These are phyloP conservation scores for Diplolepis rosae DNA, from an alignment of 2,888 invertebrate species.

Conservation along the genomic window DNA sequence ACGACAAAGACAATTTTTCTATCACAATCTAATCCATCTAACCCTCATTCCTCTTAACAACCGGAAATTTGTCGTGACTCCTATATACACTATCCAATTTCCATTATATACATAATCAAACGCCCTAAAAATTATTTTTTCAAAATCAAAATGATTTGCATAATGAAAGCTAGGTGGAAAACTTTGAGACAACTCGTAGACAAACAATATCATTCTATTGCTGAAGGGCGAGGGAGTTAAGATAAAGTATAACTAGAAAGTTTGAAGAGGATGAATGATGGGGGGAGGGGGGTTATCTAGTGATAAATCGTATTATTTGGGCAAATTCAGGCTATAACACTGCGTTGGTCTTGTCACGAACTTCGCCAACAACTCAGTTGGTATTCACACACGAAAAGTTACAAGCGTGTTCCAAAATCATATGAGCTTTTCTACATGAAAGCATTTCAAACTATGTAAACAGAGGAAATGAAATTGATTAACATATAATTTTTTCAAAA, in stretches of 20 bases:
- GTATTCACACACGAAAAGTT: not conserved
- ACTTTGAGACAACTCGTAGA: not conserved
- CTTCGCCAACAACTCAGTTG: conserved; percentile 34
- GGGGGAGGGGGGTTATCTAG: conserved; percentile 6
- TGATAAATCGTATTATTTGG: conserved; percentile 62
- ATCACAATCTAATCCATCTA: too few relatives aligned
- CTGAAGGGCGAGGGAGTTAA: conserved; percentile 14
- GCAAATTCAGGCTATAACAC: conserved; percentile 53
- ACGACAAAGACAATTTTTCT: too few relatives aligned
- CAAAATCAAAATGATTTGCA: too few relatives aligned
- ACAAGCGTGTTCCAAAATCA: not conserved
- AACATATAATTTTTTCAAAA: too few relatives aligned
- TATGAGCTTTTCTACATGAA: not conserved
- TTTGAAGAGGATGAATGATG: not conserved
- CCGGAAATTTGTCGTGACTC: too few relatives aligned
- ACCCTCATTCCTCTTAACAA: too few relatives aligned
- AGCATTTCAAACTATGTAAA: not conserved
- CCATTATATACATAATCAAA: too few relatives aligned
- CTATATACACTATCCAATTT: too few relatives aligned
- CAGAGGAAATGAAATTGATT: not conserved
- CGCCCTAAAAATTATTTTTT: too few relatives aligned
- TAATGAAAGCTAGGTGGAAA: not conserved
- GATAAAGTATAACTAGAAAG: conserved; percentile 1
- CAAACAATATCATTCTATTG: conserved; percentile 10
- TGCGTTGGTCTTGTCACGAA: conserved; percentile 42